These are phyloP conservation scores for Diarsia mendica DNA, from an alignment of 2,888 invertebrate species.

Conservation along the genomic window DNA sequence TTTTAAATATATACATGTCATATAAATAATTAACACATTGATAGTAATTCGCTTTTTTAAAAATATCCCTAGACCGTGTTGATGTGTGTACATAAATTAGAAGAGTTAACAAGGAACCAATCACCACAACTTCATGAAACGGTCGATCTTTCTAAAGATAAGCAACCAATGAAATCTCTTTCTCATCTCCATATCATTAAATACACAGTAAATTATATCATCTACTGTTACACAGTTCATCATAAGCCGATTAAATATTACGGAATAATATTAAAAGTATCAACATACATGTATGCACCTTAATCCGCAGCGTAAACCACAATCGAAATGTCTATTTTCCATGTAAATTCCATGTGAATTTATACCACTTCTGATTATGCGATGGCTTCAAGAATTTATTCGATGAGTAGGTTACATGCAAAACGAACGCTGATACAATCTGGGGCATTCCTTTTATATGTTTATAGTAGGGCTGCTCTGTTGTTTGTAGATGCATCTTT, in stretches of 20 bases:
- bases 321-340: constrained; percentile 67
- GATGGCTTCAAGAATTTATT: constrained; percentile 57
- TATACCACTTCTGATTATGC: constrained; percentile 64
- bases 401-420: constrained; percentile 58
- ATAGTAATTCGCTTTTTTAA: no score
- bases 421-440: constrained; percentile 61
- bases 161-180: constrained; percentile 22
- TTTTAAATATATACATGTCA: no score
- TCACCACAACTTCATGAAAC: constrained; percentile 8
- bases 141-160: constrained; percentile 27
- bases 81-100: constrained; percentile 41
- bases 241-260: constrained; percentile 37
- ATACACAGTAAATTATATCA: constrained; percentile 15
- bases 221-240: constrained; percentile 21
- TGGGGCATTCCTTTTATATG: constrained; percentile 58
- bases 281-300: constrained; percentile 23
- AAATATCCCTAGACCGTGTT: no score
- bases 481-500: constrained; percentile 27
- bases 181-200: constrained; percentile 39
- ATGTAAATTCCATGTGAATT: constrained; percentile 65
- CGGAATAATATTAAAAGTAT: constrained; percentile 34
- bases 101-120: constrained; percentile 17
- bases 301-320: constrained; percentile 64
- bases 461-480: constrained; percentile 44
- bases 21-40: no score